These are phyloP conservation scores for Scomberomorus guttatus DNA, from an alignment of 2,797 vertebrate species.

Conservation along the genomic window DNA sequence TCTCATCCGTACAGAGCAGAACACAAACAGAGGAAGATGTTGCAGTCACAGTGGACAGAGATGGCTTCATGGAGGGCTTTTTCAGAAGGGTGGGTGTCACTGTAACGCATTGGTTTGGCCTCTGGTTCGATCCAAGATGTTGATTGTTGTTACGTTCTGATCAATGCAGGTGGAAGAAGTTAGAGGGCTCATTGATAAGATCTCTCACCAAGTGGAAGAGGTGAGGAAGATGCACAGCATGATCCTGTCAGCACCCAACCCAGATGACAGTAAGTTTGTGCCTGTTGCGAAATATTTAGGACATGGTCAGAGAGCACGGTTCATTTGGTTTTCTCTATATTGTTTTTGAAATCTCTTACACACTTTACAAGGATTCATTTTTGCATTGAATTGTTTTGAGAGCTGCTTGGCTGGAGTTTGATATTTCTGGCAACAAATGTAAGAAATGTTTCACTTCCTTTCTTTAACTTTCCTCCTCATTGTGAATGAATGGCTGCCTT, in stretches of 20 bases:
- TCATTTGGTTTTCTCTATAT: background rate
- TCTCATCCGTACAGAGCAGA: constrained; percentile 80
- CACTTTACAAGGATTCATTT: background rate
- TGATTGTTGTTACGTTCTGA: background rate
- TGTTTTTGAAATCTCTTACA: background rate
- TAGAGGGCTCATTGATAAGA: constrained; percentile 88
- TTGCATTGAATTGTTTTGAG: background rate
- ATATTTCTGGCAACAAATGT: constrained; percentile 21
- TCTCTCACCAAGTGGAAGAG: constrained; percentile 91
- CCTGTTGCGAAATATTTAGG: background rate
- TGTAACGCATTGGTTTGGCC: background rate
- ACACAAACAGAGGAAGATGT: constrained; percentile 89
- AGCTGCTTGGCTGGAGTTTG: constrained; percentile 4
- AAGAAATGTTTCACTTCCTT: constrained; percentile 59
- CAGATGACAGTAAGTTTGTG: constrained; percentile 90
- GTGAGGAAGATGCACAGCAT: constrained; percentile 95
- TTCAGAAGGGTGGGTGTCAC: constrained; percentile 89
- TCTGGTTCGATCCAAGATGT: no score
- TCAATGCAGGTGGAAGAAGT: constrained; percentile 92
- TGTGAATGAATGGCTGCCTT: constrained; percentile 31
- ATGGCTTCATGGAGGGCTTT: constrained; percentile 95
- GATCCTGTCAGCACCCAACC: constrained; percentile 94
- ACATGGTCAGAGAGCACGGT: background rate
- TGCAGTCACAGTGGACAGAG: constrained; percentile 86
- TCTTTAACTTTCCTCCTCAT: constrained; percentile 46